phyloP scores from a whole-genome alignment of 64 coral and sea anemone species.

The Pachyseris speciosa region DNA sequence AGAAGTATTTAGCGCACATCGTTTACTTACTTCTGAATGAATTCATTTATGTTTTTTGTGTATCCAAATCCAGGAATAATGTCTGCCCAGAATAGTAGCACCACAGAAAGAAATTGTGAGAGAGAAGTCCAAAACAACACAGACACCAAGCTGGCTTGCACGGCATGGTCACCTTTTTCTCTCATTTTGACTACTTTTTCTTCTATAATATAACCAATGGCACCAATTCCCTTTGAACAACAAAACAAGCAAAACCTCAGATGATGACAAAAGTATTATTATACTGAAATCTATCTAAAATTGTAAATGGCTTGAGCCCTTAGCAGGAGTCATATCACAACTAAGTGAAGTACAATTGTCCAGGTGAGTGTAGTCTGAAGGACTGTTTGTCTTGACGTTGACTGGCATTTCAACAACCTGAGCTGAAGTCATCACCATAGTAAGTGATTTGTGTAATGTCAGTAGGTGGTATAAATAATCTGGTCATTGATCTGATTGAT shows the following conservation, averaged over 20 bases:
- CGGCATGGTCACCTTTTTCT: not conserved
- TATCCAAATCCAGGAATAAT: conserved; percentile 82
- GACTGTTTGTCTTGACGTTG: too few species aligned
- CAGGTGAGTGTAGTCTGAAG: too few species aligned
- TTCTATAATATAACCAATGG: not conserved
- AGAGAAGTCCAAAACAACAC: conserved; percentile 91
- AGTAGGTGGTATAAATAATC: too few species aligned
- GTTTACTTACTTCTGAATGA: conserved; percentile 85
- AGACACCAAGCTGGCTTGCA: conserved; percentile 36
- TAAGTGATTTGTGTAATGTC: too few species aligned
- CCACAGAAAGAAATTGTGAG: conserved; percentile 71
- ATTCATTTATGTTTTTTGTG: conserved; percentile 74
- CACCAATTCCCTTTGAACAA: not conserved
- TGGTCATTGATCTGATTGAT: too few species aligned
- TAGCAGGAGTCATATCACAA: too few species aligned
- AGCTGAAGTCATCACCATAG: too few species aligned
- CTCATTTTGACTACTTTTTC: conserved; percentile 16
- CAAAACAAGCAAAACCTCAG: not conserved
- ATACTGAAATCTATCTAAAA: too few species aligned
- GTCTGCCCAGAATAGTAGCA: conserved; percentile 82
- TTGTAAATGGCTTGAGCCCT: too few species aligned
- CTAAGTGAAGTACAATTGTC: too few species aligned
- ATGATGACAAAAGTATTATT: not conserved
- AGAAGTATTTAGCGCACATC: not conserved
- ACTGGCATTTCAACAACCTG: too few species aligned